Base-by-base conservation (phyloP, 2,113 vertebrate genomes). In the Oncorhynchus masou region DNA sequence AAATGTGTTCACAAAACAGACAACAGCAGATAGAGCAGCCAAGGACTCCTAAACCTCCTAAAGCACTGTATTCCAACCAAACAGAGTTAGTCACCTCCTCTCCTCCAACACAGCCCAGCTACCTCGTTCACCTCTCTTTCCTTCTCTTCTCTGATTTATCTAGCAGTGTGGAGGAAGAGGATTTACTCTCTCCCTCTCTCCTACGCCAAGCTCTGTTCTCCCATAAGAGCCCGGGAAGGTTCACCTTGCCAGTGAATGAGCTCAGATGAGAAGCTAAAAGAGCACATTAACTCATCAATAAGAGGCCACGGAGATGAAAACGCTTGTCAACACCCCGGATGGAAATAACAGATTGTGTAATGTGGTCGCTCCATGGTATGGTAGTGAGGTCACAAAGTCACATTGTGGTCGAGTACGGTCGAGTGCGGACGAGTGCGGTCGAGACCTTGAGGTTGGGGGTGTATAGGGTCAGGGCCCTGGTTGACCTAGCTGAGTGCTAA, bases 261-360 rank as follows among this genome's bases (percentile, higher is more conserved):
- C 86, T 90, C 86, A 92, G 90, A 93, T 93, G 91, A 92, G 91
- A 92, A 91, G 88, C 90, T 91, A 91, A 91, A 89, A 87, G 91
- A 92, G 89, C 90, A 88, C 92, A 92, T 91, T 91, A 92, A 91
- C 86, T 91, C 92, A 90, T 92, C 90, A 90, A 92, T 89, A 88
- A 88, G 89, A 89, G 82, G 88, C 83, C 90, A 91, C 79, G 80
- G 88, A 92, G 90, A 92, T 91, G 91, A 91, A 92, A 92, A 92
- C 84, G 89, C 88, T 89, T 91, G 90, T 92, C 90, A 92, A 86
- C 87, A 77, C 79, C 85, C 82, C 85, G 90, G 80, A 12, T 88
- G 88, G 84, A 89, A 83, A 91, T 91, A 91, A 93, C 81, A 76
- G 90, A 93, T 91, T 79, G 68, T 86, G 86, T 84, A 87, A 89